Evolutionary conservation across 2,113 vertebrate genomes (phyloP).

Genomic region (Alaudala cheleensis): DNA sequence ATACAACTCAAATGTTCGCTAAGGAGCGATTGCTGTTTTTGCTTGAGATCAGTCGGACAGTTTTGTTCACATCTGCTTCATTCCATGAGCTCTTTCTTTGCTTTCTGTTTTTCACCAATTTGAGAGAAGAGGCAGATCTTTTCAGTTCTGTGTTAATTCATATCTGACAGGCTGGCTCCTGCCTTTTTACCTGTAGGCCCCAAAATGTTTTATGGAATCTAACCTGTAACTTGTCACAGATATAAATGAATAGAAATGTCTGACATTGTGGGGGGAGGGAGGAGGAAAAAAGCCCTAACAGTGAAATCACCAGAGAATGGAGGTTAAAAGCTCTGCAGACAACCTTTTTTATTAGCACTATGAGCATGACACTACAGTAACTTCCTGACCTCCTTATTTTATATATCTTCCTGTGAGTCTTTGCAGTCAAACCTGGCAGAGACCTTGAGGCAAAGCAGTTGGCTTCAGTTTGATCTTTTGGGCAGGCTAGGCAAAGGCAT

Average conservation of each 20-base stretch:
- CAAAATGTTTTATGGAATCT: not conserved
- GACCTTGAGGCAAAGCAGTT: not conserved
- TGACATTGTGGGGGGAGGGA: not conserved
- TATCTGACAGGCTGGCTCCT: not conserved
- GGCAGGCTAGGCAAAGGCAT: not conserved
- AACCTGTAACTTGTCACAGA: not conserved
- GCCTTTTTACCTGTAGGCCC: not conserved
- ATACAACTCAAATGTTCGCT: not conserved
- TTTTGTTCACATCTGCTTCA: not conserved
- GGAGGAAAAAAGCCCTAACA: fast-evolving
- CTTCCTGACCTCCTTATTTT: not conserved
- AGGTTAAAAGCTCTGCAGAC: not conserved
- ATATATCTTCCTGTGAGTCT: not conserved
- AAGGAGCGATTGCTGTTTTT: not conserved
- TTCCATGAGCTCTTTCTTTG: not conserved
- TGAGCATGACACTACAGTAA: not conserved
- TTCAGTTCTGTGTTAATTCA: not conserved
- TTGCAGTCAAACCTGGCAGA: not conserved
- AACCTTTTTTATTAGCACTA: not conserved
- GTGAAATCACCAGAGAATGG: not conserved
- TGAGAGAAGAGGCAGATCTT: not conserved
- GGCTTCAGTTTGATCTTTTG: not conserved
- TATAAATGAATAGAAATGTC: not conserved
- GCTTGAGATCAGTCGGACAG: not conserved
- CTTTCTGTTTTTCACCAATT: not conserved